phyloP scores from a whole-genome alignment of 2,888 invertebrate genomes.

The Chymomyza amoena region DNA sequence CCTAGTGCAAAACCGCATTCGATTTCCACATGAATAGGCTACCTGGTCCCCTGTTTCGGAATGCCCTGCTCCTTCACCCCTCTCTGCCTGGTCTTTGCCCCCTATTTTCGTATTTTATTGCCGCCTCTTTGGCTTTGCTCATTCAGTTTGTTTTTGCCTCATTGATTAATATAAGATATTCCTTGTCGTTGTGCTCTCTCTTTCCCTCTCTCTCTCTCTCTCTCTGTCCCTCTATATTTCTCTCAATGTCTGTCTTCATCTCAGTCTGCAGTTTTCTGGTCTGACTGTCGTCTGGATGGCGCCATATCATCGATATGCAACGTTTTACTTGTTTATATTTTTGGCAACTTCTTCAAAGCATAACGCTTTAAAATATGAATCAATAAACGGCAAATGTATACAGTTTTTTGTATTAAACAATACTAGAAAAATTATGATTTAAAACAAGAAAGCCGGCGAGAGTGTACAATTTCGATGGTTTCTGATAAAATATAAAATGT shows the following conservation, averaged over 20 bases:
- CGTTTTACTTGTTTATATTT: too few species aligned
- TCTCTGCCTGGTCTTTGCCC: constrained; percentile 16
- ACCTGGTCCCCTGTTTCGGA: constrained; percentile 43
- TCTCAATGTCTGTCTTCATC: too few species aligned
- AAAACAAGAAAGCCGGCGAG: too few species aligned
- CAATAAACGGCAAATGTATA: too few species aligned
- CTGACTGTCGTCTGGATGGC: background rate
- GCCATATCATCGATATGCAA: background rate
- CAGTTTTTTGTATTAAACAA: too few species aligned
- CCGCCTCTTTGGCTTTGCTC: background rate
- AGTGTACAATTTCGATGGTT: too few species aligned
- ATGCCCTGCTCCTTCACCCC: background rate
- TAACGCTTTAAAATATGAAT: too few species aligned
- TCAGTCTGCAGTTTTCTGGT: background rate
- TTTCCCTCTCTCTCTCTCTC: background rate
- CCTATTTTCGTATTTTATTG: constrained; percentile 13
- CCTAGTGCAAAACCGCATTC: constrained; percentile 60
- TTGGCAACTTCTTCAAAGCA: too few species aligned
- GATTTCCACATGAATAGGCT: constrained; percentile 63
- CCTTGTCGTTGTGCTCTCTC: constrained; percentile 22
- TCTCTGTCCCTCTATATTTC: background rate
- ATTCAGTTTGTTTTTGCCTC: constrained; percentile 51
- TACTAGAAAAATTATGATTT: too few species aligned
- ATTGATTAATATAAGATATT: constrained; percentile 56
- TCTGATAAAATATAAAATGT: too few species aligned